Percentiles rank a stretch among this genome's conserved stretches.
phyloP scores from a whole-genome alignment of 2,113 vertebrate genomes.

The Reinhardtius hippoglossoides region DNA sequence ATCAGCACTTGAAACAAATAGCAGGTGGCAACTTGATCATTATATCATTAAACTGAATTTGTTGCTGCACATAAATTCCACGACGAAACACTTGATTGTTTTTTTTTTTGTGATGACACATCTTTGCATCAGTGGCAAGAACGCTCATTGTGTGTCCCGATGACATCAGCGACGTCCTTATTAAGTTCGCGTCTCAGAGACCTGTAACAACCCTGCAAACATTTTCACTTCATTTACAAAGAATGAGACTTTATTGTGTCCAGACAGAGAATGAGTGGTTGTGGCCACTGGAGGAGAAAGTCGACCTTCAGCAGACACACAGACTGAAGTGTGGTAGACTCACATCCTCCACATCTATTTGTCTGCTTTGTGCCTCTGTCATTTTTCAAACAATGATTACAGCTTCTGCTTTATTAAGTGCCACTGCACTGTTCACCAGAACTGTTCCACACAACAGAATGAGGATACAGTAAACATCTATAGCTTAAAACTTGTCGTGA shows the following conservation, averaged over 20 bases:
- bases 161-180: slow-evolving; percentile 3
- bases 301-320: neutral
- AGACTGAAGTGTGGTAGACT: neutral
- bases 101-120: slow-evolving; percentile 7
- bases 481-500: neutral
- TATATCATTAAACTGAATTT: slow-evolving; percentile 15
- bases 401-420: no score
- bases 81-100: neutral
- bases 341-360: neutral
- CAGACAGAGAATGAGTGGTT: neutral
- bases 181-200: neutral
- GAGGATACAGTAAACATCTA: neutral
- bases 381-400: neutral
- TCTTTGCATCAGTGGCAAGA: slow-evolving; percentile 16
- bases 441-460: no score
- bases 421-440: no score
- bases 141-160: slow-evolving; percentile 5
- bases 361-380: neutral
- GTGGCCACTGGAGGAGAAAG: neutral
- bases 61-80: slow-evolving; percentile 16
- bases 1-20: slow-evolving; percentile 9
- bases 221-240: neutral
- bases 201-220: neutral
- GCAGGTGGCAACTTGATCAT: slow-evolving; percentile 24
- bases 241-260: neutral